Percentiles rank a stretch among this genome's conserved stretches.
Conservation (phyloP, 2,113 vertebrate genomes). For the Cygnus buccinator region DNA sequence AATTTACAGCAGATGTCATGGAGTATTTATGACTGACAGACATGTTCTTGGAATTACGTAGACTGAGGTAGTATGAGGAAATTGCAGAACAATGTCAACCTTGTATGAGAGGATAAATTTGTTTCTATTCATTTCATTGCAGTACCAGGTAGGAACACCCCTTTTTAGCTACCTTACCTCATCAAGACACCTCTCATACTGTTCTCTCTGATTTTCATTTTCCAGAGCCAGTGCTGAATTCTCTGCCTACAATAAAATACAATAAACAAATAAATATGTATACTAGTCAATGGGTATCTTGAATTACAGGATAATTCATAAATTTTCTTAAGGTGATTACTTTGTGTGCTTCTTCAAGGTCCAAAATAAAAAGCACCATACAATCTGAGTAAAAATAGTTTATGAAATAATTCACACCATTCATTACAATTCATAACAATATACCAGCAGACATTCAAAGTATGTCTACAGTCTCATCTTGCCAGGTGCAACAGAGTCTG, state of each 20-base stretch:
- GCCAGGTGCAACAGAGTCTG: conserved; percentile 10
- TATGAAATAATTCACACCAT: conserved; percentile 42
- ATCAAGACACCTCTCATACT: conserved; percentile 92
- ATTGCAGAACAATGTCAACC: conserved; percentile 27
- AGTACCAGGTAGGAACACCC: conserved; percentile 6
- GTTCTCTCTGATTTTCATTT: conserved; percentile 91
- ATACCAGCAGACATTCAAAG: conserved; percentile 32
- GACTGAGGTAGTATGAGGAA: conserved; percentile 41
- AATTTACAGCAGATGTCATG: not conserved
- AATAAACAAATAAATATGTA: conserved; percentile 48
- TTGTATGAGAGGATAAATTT: not conserved
- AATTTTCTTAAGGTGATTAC: conserved; percentile 7
- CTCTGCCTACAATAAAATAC: conserved; percentile 80
- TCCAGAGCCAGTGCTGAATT: conserved; percentile 88
- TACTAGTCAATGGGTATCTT: conserved; percentile 48
- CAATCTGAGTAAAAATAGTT: conserved; percentile 60
- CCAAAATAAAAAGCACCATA: conserved; percentile 33
- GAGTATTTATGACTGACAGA: not conserved
- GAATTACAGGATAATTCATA: conserved; percentile 27
- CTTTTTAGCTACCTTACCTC: conserved; percentile 83
- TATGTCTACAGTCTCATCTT: conserved; percentile 33
- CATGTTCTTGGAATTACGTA: conserved; percentile 26
- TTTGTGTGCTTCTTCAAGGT: conserved; percentile 38
- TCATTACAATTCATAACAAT: conserved; percentile 43
- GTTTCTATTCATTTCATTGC: conserved; percentile 30